Conservation (phyloP, 2,888 invertebrate species). For the Amaurobius ferox region DNA sequence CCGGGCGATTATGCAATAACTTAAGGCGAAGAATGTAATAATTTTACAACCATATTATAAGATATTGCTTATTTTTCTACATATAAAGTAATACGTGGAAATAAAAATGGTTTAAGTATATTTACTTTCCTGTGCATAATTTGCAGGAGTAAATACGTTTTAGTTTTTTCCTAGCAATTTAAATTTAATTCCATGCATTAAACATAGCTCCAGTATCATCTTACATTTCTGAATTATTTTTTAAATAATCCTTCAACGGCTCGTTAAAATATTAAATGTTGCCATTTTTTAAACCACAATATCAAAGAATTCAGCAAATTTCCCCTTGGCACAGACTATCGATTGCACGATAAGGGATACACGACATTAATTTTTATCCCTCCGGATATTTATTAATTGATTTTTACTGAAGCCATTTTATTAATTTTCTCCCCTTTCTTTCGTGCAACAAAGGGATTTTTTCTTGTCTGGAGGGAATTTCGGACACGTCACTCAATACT, state of each 20-base stretch:
- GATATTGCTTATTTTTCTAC: too few species aligned
- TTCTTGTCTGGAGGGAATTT: conserved; percentile 24
- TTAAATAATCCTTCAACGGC: neutral
- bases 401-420: conserved; percentile 54
- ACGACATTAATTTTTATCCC: conserved; percentile 37
- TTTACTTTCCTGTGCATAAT: too few species aligned
- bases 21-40: too few species aligned
- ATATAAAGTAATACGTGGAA: too few species aligned
- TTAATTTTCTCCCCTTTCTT: conserved; percentile 24
- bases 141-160: too few species aligned
- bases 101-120: too few species aligned
- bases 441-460: neutral
- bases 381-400: conserved; percentile 53
- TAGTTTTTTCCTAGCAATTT: too few species aligned
- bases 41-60: too few species aligned
- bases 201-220: too few species aligned
- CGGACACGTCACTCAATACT: conserved; percentile 38
- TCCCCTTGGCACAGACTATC: neutral
- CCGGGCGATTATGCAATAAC: too few species aligned
- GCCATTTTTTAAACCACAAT: neutral
- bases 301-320: neutral
- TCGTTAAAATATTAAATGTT: neutral
- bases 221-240: too few species aligned
- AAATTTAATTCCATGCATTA: too few species aligned
- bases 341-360: neutral